These are phyloP conservation scores for Dysmachus trigonus DNA, from an alignment of 2,888 invertebrate species.

Conservation along the genomic window DNA sequence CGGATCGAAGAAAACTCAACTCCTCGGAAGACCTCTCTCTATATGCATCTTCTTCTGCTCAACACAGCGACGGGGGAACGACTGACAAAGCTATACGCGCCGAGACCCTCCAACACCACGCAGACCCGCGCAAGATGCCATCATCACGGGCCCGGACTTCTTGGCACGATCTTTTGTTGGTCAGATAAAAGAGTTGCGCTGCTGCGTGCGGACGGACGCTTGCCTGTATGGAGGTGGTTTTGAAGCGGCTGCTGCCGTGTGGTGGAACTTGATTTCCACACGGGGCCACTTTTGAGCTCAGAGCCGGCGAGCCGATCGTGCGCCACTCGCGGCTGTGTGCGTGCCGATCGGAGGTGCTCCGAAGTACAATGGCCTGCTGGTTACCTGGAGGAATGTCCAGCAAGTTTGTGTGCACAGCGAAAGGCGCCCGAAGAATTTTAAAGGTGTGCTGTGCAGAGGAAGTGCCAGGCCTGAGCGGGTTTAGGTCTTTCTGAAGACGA, in stretches of 20 bases:
- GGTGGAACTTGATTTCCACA: not conserved
- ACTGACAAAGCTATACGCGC: not conserved
- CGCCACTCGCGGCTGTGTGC: not conserved
- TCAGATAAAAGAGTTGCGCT: conserved; percentile 20
- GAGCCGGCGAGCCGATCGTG: not conserved
- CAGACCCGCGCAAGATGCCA: not conserved
- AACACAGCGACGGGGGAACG: not conserved
- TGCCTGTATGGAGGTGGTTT: not conserved
- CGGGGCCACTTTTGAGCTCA: not conserved
- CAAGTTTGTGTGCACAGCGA: not conserved
- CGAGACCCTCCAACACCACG: not conserved
- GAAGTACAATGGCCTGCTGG: conserved; percentile 35
- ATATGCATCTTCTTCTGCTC: conserved; percentile 9
- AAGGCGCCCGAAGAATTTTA: not conserved
- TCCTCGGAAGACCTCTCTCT: not conserved
- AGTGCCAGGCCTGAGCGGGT: not conserved
- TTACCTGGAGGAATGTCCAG: conserved; percentile 36
- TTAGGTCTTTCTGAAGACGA: not conserved
- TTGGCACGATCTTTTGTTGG: conserved; percentile 40
- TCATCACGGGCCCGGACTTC: conserved; percentile 19
- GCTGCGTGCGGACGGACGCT: not conserved
- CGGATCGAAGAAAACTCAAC: not conserved
- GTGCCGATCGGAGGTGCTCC: not conserved
- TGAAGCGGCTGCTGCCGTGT: not conserved
- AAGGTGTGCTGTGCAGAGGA: not conserved